A percentile compares a stretch with the other conserved stretches of the same genome.
phyloP scores from a whole-genome alignment of 2,888 invertebrate species.

The Drosophila pegasa region DNA sequence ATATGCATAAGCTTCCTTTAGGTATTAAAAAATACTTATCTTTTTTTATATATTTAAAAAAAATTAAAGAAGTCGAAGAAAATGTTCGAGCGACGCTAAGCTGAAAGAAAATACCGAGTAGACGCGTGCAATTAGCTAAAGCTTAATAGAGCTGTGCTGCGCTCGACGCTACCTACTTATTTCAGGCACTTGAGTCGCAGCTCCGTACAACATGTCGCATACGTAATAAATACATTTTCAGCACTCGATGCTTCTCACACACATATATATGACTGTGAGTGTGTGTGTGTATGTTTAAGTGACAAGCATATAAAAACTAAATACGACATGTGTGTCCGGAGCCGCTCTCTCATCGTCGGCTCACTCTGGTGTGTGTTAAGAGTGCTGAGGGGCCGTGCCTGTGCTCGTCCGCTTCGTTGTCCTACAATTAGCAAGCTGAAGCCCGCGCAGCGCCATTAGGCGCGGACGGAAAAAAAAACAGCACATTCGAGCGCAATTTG shows the following conservation, averaged over 20 bases:
- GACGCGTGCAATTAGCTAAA: constrained; percentile 3
- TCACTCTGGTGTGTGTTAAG: constrained; percentile 32
- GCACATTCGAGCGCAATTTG: constrained; percentile 62
- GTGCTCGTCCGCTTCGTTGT: constrained; percentile 20
- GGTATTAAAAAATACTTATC: background rate
- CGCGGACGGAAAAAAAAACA: constrained; percentile 29
- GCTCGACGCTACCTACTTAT: background rate
- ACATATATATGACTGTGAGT: background rate
- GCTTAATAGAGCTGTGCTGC: background rate
- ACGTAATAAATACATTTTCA: constrained; percentile 63
- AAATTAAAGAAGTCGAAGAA: background rate
- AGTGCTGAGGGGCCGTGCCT: constrained; percentile 42
- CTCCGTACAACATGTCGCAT: constrained; percentile 57
- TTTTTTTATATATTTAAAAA: background rate
- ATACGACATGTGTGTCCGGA: constrained; percentile 53
- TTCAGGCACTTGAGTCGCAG: constrained; percentile 44
- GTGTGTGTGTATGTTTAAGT: constrained; percentile 40
- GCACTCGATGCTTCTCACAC: constrained; percentile 15
- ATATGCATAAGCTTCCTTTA: background rate
- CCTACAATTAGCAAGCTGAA: constrained; percentile 55
- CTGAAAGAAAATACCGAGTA: background rate
- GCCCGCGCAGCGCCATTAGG: constrained; percentile 43
- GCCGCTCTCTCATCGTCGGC: constrained; percentile 19
- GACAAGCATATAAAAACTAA: constrained; percentile 71
- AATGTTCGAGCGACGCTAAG: background rate